Evolutionary conservation across 2,113 vertebrate species (phyloP).

Genomic region (Sus scrofa): T2T-Sscrofa CM000826.6:125797001-125797500

Average conservation of each 20-base stretch:
- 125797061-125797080: conserved; percentile 87
- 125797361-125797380: conserved; percentile 60
- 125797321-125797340: conserved; percentile 80
- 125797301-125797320: conserved; percentile 86
- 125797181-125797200: conserved; percentile 74
- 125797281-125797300: conserved; percentile 87
- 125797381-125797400: conserved; percentile 66
- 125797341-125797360: conserved; percentile 24
- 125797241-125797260: conserved; percentile 86
- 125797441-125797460: conserved; percentile 81
- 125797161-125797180: conserved; percentile 81
- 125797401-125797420: conserved; percentile 82
- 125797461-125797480: conserved; percentile 85
- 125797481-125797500: conserved; percentile 89
- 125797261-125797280: conserved; percentile 86
- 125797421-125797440: conserved; percentile 43
- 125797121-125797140: conserved; percentile 84
- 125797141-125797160: conserved; percentile 84
- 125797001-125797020: conserved; percentile 86
- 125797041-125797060: conserved; percentile 84
- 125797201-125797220: conserved; percentile 73
- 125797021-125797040: conserved; percentile 85
- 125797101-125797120: conserved; percentile 82
- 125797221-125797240: conserved; percentile 88
- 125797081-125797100: conserved; percentile 78